phyloP scores from a whole-genome alignment of 2,888 invertebrate species.

The Rutpela maculata region DNA sequence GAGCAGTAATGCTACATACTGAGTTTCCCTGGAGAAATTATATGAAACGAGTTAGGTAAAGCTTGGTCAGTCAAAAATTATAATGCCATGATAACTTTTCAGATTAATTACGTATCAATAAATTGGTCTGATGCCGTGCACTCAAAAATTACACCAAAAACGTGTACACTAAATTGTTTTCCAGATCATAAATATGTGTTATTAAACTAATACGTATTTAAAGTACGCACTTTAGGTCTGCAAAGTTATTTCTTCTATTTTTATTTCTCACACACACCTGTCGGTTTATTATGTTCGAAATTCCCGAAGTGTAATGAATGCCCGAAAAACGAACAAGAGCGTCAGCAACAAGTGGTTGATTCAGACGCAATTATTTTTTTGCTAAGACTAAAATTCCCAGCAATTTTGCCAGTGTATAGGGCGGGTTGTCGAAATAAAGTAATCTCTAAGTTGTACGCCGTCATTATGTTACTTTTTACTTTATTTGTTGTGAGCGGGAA shows the following conservation, averaged over 20 bases:
- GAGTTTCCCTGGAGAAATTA: neutral
- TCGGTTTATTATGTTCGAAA: constrained; percentile 47
- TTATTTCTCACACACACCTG: constrained; percentile 40
- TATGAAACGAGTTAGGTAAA: neutral
- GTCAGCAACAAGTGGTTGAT: constrained; percentile 38
- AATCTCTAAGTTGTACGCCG: constrained; percentile 35
- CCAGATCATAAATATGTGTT: neutral
- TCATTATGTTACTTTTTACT: constrained; percentile 42
- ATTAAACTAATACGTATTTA: neutral
- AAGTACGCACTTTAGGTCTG: neutral
- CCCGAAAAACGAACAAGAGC: constrained; percentile 46
- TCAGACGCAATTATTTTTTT: constrained; percentile 45
- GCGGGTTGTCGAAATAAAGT: constrained; percentile 39
- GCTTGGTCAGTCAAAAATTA: neutral
- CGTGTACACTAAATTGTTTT: constrained; percentile 2
- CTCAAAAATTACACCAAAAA: neutral
- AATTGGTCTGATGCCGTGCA: neutral
- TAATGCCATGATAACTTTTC: neutral
- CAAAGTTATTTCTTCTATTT: neutral
- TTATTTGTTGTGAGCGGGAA: constrained; percentile 21
- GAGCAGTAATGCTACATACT: neutral
- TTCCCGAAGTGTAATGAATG: constrained; percentile 44
- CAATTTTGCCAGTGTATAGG: constrained; percentile 38
- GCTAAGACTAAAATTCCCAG: constrained; percentile 42
- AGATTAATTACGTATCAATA: neutral